phyloP scores from a whole-genome alignment of 2,888 invertebrate genomes.

The Sphinx pinastri region DNA sequence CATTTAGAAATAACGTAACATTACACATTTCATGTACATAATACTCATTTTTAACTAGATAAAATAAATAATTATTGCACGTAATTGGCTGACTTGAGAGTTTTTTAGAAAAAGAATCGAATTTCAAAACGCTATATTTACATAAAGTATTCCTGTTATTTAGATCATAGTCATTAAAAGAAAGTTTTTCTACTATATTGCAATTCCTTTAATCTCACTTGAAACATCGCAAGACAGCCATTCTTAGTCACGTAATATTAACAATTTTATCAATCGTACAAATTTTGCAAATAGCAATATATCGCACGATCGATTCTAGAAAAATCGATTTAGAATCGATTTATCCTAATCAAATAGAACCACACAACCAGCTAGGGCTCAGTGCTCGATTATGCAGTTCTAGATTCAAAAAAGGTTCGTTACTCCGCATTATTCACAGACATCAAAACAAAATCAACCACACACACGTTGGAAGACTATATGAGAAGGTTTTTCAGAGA shows the following conservation, averaged over 20 bases:
- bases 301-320: conserved; percentile 45
- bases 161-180: neutral
- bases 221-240: conserved; percentile 20
- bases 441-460: conserved; percentile 41
- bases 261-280: conserved; percentile 37
- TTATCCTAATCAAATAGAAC: conserved; percentile 48
- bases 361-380: conserved; percentile 75
- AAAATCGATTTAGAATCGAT: conserved; percentile 37
- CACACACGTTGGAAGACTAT: conserved; percentile 81
- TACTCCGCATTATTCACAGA: conserved; percentile 62
- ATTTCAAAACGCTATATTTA: neutral
- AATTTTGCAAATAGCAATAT: conserved; percentile 43
- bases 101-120: neutral
- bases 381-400: conserved; percentile 61
- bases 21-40: conserved; percentile 11
- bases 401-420: conserved; percentile 51
- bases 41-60: neutral
- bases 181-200: neutral
- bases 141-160: too few relatives aligned
- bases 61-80: conserved; percentile 1
- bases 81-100: neutral
- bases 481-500: conserved; percentile 55
- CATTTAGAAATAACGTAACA: neutral
- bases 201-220: neutral
- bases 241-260: conserved; percentile 18